Conservation (phyloP, 2,888 invertebrate species). For the Oxyteleia sp. region DNA sequence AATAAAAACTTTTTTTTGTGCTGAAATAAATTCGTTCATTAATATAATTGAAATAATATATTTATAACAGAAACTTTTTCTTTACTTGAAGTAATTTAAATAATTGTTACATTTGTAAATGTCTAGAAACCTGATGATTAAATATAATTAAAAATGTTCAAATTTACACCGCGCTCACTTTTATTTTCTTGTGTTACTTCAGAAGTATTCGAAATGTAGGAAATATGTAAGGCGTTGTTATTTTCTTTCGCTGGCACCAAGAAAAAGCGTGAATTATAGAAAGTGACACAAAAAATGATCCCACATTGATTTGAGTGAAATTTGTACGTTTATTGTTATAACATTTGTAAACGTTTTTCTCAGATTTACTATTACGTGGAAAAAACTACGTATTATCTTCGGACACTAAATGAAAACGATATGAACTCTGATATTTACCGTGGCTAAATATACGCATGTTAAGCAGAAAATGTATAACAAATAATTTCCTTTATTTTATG, state of each 20-base stretch:
- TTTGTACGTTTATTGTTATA: slow-evolving; percentile 36
- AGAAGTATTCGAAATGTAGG: slow-evolving; percentile 4
- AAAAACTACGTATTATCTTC: slow-evolving; percentile 12
- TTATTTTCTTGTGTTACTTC: background rate
- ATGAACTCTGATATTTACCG: background rate
- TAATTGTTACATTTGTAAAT: too few species aligned
- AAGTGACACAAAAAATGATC: slow-evolving; percentile 49
- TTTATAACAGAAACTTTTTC: too few species aligned
- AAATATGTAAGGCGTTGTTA: slow-evolving; percentile 23
- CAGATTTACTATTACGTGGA: slow-evolving; percentile 20
- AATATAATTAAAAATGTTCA: background rate
- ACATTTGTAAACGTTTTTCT: slow-evolving; percentile 33
- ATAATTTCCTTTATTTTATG: background rate
- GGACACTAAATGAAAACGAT: slow-evolving; percentile 7
- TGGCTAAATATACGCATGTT: background rate
- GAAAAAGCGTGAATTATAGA: slow-evolving; percentile 51
- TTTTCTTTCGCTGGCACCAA: slow-evolving; percentile 7
- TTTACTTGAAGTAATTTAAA: too few species aligned
- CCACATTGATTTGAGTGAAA: slow-evolving; percentile 46
- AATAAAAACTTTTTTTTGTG: too few species aligned
- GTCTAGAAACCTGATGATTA: too few species aligned
- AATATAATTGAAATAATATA: too few species aligned
- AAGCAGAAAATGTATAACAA: background rate
- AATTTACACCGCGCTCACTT: background rate
- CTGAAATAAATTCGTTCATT: too few species aligned